A percentile compares a stretch with the other conserved stretches of the same genome.
These are phyloP conservation scores for Aspidoscelis tigris DNA, from an alignment of 2,113 vertebrate species.

Conservation along the genomic window DNA sequence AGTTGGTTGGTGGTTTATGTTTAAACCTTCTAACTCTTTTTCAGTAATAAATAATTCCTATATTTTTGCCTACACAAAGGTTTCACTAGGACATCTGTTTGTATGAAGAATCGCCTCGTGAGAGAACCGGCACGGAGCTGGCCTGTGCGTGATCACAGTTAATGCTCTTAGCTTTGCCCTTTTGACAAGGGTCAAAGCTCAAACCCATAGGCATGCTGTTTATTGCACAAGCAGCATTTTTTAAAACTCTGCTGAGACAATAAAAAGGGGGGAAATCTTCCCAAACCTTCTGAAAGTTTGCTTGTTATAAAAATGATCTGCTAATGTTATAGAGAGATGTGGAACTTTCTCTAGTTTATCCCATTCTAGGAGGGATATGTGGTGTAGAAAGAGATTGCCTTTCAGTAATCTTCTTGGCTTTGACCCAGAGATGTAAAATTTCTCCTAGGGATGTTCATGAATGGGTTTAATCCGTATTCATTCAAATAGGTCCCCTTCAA, in stretches of 20 bases:
- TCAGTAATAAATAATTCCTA: slow-evolving; percentile 8
- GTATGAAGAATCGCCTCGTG: neutral
- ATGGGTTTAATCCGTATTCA: too few relatives aligned
- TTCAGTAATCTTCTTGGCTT: neutral
- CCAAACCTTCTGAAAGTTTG: neutral
- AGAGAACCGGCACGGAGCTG: neutral
- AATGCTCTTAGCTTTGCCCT: neutral
- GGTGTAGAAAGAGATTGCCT: neutral
- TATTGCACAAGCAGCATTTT: neutral
- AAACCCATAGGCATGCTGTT: neutral
- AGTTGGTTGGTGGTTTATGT: neutral
- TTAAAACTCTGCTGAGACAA: neutral
- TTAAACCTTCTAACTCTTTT: slow-evolving; percentile 1
- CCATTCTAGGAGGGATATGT: neutral
- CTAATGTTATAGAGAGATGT: too few relatives aligned
- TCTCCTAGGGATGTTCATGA: too few relatives aligned
- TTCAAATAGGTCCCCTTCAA: too few relatives aligned
- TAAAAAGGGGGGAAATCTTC: neutral
- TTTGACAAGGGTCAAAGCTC: slow-evolving; percentile 12
- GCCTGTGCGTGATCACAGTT: neutral
- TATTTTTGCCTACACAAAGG: neutral
- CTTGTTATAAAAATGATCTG: neutral
- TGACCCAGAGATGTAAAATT: neutral
- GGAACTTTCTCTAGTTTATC: neutral
- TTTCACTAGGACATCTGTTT: neutral